A percentile compares a stretch with the other conserved stretches of the same genome.
Evolutionary conservation across 1,140 invertebrate species (phyloP).

Genomic region (Oryctes rhinoceros): DNA sequence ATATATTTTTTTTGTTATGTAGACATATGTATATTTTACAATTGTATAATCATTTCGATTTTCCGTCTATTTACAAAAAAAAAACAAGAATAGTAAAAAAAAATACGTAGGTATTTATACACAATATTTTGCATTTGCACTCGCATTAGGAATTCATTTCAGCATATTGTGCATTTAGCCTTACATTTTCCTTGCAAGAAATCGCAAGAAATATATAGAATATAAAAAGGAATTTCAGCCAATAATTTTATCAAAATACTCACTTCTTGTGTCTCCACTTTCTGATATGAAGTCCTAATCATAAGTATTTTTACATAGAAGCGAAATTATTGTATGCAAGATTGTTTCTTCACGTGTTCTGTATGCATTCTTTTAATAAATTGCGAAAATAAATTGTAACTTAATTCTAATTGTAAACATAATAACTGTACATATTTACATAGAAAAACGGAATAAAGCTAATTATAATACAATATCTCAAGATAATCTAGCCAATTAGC

Average conservation of each 20-base stretch:
- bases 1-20: slow-evolving; percentile 37
- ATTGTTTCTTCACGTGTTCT: background rate
- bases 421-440: slow-evolving; percentile 32
- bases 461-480: background rate
- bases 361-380: background rate
- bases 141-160: slow-evolving; percentile 25
- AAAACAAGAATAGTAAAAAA: background rate
- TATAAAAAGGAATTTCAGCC: too few species aligned
- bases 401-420: background rate
- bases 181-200: background rate
- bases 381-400: background rate
- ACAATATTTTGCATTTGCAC: background rate
- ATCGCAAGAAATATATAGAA: background rate
- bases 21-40: slow-evolving; percentile 18
- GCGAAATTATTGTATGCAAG: slow-evolving; percentile 14
- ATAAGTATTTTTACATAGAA: slow-evolving; percentile 1
- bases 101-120: background rate
- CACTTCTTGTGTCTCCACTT: background rate
- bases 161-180: background rate
- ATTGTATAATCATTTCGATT: background rate
- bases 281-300: slow-evolving; percentile 20
- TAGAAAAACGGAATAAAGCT: slow-evolving; percentile 5
- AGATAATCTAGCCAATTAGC: background rate
- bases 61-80: slow-evolving; percentile 5
- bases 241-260: slow-evolving; percentile 12